phyloP scores from a whole-genome alignment of 2,113 vertebrate species.

The Eubucco bourcierii region DNA sequence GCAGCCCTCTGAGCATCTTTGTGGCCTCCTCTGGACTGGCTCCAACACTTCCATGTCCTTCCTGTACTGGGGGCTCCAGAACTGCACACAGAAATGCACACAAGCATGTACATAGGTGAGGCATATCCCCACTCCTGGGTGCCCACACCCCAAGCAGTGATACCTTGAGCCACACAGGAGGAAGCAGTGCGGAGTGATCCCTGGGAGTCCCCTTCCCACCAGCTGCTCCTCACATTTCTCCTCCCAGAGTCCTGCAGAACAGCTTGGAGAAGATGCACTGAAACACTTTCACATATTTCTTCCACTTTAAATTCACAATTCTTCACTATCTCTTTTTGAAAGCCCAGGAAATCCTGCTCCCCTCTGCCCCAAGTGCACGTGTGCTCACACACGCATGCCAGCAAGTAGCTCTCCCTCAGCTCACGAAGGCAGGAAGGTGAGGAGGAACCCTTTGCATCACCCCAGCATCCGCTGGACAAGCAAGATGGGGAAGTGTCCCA shows the following conservation, averaged over 20 bases:
- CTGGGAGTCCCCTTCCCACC: not conserved
- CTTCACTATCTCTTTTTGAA: not conserved
- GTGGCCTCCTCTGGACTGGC: too few species aligned
- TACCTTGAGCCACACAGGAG: not conserved
- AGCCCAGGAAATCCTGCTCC: not conserved
- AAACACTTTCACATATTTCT: not conserved
- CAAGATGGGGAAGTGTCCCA: not conserved
- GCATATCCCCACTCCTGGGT: not conserved
- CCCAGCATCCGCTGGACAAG: not conserved
- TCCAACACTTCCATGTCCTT: too few species aligned
- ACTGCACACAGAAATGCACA: not conserved
- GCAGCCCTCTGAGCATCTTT: too few species aligned
- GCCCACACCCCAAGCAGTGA: not conserved
- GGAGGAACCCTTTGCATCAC: not conserved
- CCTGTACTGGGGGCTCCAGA: too few species aligned
- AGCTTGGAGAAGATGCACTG: not conserved
- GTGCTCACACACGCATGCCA: accelerated
- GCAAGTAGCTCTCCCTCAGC: not conserved
- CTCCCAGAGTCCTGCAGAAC: not conserved
- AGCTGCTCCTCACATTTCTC: not conserved
- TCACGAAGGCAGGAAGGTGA: not conserved
- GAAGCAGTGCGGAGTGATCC: not conserved
- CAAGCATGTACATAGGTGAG: accelerated
- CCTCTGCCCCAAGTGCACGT: not conserved
- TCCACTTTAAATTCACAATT: not conserved